Base-by-base conservation (phyloP, 2,888 invertebrate genomes). In the Harpalus rufipes region DNA sequence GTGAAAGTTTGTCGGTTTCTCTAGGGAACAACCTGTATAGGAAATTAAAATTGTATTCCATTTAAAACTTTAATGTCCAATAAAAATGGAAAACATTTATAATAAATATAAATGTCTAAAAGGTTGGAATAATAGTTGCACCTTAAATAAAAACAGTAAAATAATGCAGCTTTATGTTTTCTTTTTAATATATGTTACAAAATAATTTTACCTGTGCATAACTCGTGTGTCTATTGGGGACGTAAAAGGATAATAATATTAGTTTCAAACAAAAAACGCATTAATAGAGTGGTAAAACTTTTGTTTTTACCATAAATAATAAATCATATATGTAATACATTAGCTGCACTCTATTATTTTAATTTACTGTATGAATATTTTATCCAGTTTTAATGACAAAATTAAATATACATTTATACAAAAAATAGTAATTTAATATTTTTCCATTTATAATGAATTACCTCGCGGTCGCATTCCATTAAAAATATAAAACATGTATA, bases 371-470 rank as follows among this genome's bases (percentile, higher is more conserved):
- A 74, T 74, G 44, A 74, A 74, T 74, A 74, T 74, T 74, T 74
- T 74, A 74, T 74, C 18, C 44, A 14, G 72, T 74, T 74, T 44
- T 74, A 74, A 74, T 74, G 72, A 44, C 72, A 74, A 74, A 74
- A 44, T 74, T 74, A 74, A 74, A 74, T 74, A 74, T 74, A 74
- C 72, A 74, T 74, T 74, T 44, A 44, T 41, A 44, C 18, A 44
- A 74, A 74, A 74, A 74, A 32, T 68, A 44, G 44, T 41, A 18
- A 63, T 63, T 63, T 63, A 51, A 14, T 18, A 74, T 74, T 74
- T 74, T 74, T 74, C 44, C 44, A 44, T 74, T 74, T 74, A 74
- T 74, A 74, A 74, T 74, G 72, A 74, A 74, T 74, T 68, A 68
- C n/a, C 68, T n/a, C 12, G 12, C 16, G 16, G 59, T 63, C 7